Percentiles rank a stretch among this genome's conserved stretches.
Conservation (phyloP, 2,797 vertebrate genomes). For the Argyrosomus regius region DNA sequence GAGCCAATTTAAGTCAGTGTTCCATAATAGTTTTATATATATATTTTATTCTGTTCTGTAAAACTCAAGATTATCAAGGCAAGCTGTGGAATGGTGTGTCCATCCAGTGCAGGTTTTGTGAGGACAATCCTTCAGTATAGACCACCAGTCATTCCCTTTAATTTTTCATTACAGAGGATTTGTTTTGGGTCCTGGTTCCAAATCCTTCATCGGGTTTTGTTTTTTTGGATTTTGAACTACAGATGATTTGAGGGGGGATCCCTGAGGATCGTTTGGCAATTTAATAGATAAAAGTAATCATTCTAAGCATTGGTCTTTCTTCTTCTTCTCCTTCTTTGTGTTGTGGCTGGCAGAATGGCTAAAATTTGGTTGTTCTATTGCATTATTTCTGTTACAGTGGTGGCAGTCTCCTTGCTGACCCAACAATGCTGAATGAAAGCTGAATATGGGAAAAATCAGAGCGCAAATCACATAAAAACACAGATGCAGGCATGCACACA, state of each 20-base stretch:
- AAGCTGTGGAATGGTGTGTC: slow-evolving; percentile 10
- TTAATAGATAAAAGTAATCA: slow-evolving; percentile 33
- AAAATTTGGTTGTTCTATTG: slow-evolving; percentile 12
- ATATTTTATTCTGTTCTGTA: slow-evolving; percentile 12
- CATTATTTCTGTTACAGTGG: slow-evolving; percentile 17
- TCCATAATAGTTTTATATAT: neutral
- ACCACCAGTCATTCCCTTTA: slow-evolving; percentile 16
- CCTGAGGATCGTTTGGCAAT: slow-evolving; percentile 13
- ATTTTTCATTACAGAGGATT: slow-evolving; percentile 36
- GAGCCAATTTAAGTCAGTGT: slow-evolving; percentile 12
- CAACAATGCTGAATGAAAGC: slow-evolving; percentile 36
- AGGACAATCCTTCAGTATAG: slow-evolving; percentile 31
- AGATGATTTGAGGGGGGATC: slow-evolving; percentile 17
- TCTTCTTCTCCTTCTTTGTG: slow-evolving; percentile 5
- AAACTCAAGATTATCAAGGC: slow-evolving; percentile 18
- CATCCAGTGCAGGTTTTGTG: slow-evolving; percentile 29
- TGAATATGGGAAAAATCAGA: slow-evolving; percentile 50
- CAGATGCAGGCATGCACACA: slow-evolving; percentile 53
- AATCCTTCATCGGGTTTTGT: slow-evolving; percentile 27
- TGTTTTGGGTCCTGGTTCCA: slow-evolving; percentile 44
- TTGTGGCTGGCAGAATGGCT: slow-evolving; percentile 22
- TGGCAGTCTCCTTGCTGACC: slow-evolving; percentile 23
- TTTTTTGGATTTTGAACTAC: slow-evolving; percentile 15
- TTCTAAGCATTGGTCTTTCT: slow-evolving; percentile 9
- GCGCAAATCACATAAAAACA: slow-evolving; percentile 54